Evolutionary conservation across 1,140 invertebrate species (phyloP), one percentile per base, ranked within the genome.

Genomic region (Zaprionus africanus): DNA sequence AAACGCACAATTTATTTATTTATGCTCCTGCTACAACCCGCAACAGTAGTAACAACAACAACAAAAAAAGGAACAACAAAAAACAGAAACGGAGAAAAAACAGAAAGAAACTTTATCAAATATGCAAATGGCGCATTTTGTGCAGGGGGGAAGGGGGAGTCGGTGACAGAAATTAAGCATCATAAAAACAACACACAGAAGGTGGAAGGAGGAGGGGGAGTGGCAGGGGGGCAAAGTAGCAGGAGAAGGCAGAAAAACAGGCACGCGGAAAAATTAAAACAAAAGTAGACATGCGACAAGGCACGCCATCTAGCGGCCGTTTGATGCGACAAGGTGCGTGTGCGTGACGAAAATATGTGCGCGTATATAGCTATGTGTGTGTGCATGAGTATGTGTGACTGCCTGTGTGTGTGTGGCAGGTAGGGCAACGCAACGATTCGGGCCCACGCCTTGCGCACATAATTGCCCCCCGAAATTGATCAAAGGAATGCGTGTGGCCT

Each of bases 161-260:
- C 75, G 82, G 74, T 77, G 74, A 85, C 78, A 85, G 75, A 81
- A 84, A 85, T 85, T 85, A 85, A 84, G 78, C 82, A 74, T 84
- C 73, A 79, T 78, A 70, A 76, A 78, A 73, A 76, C 62, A 76
- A 72, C 68, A 72, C 61, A 76, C 38, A 51, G 19, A 13, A 1
- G 9, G 46, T 51, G 7, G 4, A 4, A 19, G 46, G 19, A 22
- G 34, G 7, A 5, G 5, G 1, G 5, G 5, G 22, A 9, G 41
- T 46, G 5, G 2, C 15, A 46, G 36, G 1, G 9, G 41, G n/a
- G 41, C 17, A 31, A 4, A 5, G 9, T 24, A 17, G 12, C 12
- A 75, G 26, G 5, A 2, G 13, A 2, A 11, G 4, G 24, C n/a
- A 34, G n/a, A 7, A 43, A 54, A 63, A 15, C 6, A 62, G 19